Percentiles rank a stretch among this genome's conserved stretches.
These are phyloP conservation scores for Eulemur coronatus DNA, from an alignment of 2,797 vertebrate species.

Conservation along the genomic window DNA sequence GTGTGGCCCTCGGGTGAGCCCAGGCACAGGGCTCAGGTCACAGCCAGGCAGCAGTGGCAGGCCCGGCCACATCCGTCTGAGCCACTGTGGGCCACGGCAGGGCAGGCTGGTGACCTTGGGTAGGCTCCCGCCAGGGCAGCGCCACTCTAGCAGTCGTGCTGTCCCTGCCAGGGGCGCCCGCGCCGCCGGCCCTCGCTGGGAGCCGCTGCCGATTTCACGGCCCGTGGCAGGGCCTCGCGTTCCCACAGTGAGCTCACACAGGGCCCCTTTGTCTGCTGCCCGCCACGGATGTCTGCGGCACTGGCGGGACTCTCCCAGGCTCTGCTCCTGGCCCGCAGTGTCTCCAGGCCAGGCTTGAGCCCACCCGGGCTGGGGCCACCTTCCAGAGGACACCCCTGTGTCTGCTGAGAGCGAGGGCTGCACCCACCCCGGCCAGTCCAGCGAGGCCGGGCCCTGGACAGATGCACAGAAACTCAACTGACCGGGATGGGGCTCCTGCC, in stretches of 20 bases:
- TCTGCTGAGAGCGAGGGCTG: background rate
- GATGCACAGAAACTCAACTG: background rate
- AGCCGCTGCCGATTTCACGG: conserved; percentile 29
- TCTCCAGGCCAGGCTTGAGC: background rate
- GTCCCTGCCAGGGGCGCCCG: background rate
- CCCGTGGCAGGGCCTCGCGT: conserved; percentile 27
- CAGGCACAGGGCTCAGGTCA: background rate
- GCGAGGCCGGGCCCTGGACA: background rate
- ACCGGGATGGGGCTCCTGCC: background rate
- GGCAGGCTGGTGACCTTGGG: background rate
- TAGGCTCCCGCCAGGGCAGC: background rate
- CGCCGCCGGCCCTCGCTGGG: background rate
- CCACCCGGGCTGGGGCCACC: conserved; percentile 31
- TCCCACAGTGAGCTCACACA: conserved; percentile 67
- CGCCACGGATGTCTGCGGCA: conserved; percentile 18
- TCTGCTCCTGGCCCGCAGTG: background rate
- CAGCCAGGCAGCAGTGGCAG: background rate
- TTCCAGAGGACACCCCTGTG: background rate
- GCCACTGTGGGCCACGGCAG: background rate
- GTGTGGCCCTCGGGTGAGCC: background rate
- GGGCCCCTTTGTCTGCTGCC: conserved; percentile 65
- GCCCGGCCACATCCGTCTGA: background rate
- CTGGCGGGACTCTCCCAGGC: conserved; percentile 57
- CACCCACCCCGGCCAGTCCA: background rate
- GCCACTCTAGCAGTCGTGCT: background rate